Evolutionary conservation across 2,113 vertebrate species (phyloP).

Genomic region (Nothoprocta pentlandii): DNA sequence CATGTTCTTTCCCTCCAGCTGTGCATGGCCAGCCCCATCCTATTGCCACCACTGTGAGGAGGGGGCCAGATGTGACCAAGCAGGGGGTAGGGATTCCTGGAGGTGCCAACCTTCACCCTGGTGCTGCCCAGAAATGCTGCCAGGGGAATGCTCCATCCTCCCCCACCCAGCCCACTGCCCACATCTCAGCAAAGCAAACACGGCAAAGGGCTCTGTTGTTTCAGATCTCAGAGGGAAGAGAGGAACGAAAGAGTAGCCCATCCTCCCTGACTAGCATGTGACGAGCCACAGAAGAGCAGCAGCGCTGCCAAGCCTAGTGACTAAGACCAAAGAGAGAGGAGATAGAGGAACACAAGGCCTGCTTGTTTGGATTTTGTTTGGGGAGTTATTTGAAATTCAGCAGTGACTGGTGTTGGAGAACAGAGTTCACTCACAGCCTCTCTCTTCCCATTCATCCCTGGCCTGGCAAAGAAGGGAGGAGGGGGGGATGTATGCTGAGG

Average conservation of each 20-base stretch:
- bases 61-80: not conserved
- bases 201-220: constrained; percentile 67
- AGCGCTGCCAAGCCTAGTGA: constrained; percentile 49
- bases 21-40: not conserved
- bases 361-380: constrained; percentile 71
- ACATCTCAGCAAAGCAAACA: constrained; percentile 4
- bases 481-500: constrained; percentile 17
- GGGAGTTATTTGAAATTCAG: constrained; percentile 75
- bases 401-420: constrained; percentile 59
- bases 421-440: constrained; percentile 71
- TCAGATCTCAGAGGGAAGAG: not conserved
- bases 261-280: constrained; percentile 24
- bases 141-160: not conserved
- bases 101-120: not conserved
- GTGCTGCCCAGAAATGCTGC: not conserved
- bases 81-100: not conserved
- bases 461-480: not conserved
- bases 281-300: constrained; percentile 50
- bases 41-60: not conserved
- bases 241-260: constrained; percentile 29
- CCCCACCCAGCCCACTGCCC: not conserved
- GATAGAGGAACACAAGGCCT: constrained; percentile 64
- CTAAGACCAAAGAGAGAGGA: constrained; percentile 71
- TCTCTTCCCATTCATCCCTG: constrained; percentile 67
- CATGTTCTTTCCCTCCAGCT: not conserved